Conservation (phyloP, 2,113 vertebrate species). For the Zootoca vivipara region DNA sequence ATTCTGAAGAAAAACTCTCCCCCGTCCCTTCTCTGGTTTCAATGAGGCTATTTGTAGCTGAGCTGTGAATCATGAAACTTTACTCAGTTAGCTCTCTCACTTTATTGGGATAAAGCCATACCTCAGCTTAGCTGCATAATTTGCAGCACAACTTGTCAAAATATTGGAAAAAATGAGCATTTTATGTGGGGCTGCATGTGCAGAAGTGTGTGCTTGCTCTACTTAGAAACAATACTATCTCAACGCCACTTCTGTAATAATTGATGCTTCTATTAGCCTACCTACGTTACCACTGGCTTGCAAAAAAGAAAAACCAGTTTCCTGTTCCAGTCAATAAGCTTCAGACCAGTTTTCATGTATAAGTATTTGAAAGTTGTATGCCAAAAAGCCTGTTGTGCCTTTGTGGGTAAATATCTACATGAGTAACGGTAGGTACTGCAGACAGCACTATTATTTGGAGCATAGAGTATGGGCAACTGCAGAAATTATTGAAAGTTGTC, state of each 20-base stretch:
- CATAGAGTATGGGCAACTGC: background rate
- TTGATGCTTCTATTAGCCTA: background rate
- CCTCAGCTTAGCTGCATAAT: slow-evolving; percentile 10
- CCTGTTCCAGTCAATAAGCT: background rate
- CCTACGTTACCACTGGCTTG: fast-evolving
- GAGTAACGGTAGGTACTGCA: background rate
- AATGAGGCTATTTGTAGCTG: slow-evolving; percentile 1
- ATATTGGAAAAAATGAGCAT: slow-evolving; percentile 22
- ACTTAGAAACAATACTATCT: background rate
- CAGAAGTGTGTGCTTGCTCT: background rate
- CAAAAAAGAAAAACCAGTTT: background rate
- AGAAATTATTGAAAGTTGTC: fast-evolving
- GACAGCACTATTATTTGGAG: background rate
- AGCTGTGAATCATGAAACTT: slow-evolving; percentile 21
- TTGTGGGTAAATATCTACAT: background rate
- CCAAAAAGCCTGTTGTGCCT: background rate
- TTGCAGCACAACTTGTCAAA: slow-evolving; percentile 36
- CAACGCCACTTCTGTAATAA: background rate
- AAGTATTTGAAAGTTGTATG: background rate
- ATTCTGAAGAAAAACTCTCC: slow-evolving; percentile 32
- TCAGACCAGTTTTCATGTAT: background rate
- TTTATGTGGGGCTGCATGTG: background rate
- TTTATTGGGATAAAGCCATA: background rate
- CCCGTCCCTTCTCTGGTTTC: background rate
- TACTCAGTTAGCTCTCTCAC: background rate